phyloP scores from a whole-genome alignment of 2,888 invertebrate genomes.

The Drosophila melanosoma region DNA sequence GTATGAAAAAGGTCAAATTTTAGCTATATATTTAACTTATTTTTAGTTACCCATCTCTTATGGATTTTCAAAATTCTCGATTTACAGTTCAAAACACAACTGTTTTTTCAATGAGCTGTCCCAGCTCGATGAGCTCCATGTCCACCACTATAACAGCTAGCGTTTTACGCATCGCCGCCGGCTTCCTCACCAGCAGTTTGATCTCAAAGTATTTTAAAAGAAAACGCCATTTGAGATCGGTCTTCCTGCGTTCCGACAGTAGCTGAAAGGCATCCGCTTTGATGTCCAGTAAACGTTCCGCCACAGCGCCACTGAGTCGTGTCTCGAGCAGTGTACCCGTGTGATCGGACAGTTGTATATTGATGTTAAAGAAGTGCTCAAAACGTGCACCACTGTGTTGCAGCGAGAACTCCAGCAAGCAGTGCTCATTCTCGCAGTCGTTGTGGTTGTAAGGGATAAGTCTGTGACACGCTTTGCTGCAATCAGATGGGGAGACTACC shows the following conservation, averaged over 20 bases:
- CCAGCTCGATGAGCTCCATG: conserved; percentile 67
- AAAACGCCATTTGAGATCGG: conserved; percentile 88
- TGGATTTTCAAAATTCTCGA: background rate
- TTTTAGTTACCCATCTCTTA: background rate
- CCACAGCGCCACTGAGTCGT: conserved; percentile 86
- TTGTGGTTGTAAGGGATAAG: conserved; percentile 51
- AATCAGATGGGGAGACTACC: background rate
- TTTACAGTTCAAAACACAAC: conserved; percentile 69
- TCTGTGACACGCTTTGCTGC: conserved; percentile 73
- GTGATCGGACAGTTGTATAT: conserved; percentile 88
- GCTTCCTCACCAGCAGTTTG: conserved; percentile 83
- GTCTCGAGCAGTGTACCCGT: conserved; percentile 88
- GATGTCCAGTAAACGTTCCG: conserved; percentile 87
- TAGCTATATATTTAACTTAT: background rate
- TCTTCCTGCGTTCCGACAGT: conserved; percentile 86
- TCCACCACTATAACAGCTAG: conserved; percentile 74
- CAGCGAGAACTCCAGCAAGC: conserved; percentile 75
- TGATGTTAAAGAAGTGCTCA: conserved; percentile 86
- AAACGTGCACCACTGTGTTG: conserved; percentile 59
- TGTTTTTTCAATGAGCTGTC: conserved; percentile 73
- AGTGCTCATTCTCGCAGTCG: conserved; percentile 76
- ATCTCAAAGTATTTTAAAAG: conserved; percentile 88
- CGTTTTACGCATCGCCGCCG: conserved; percentile 66
- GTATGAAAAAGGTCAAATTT: background rate
- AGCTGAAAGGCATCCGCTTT: conserved; percentile 86